Evolutionary conservation across 2,113 vertebrate species (phyloP).

Genomic region (Gallinago paraguaiae): DNA sequence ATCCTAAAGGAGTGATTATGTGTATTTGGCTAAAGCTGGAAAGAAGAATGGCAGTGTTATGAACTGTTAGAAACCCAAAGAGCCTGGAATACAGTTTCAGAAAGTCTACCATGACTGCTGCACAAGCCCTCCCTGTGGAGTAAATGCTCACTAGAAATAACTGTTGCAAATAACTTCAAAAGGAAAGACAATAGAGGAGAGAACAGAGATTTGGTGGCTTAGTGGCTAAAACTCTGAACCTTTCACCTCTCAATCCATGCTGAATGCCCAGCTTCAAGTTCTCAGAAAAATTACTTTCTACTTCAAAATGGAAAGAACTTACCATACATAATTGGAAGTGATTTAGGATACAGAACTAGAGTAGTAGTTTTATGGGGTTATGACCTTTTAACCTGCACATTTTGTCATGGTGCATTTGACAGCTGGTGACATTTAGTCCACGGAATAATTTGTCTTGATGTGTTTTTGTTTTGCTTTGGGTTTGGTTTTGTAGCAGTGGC

Average conservation of each 20-base stretch:
- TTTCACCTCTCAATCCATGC: background rate
- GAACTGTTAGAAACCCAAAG: background rate
- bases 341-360: conserved; percentile 66
- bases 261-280: conserved; percentile 20
- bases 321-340: conserved; percentile 62
- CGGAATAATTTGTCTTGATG: conserved; percentile 66
- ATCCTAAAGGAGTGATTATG: background rate
- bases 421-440: conserved; percentile 70
- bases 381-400: conserved; percentile 70
- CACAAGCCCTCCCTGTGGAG: background rate
- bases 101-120: background rate
- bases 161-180: conserved; percentile 27
- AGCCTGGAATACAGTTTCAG: background rate
- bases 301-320: conserved; percentile 46
- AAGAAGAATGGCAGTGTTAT: background rate
- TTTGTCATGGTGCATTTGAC: conserved; percentile 71
- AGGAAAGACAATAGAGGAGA: background rate
- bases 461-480: conserved; percentile 65
- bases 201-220: background rate
- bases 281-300: conserved; percentile 11
- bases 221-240: background rate
- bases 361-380: conserved; percentile 69
- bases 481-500: conserved; percentile 25
- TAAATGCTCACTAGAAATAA: background rate
- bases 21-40: background rate